Evolutionary conservation across 2,797 vertebrate genomes (phyloP).

Genomic region (Cossypha dichroa): DNA sequence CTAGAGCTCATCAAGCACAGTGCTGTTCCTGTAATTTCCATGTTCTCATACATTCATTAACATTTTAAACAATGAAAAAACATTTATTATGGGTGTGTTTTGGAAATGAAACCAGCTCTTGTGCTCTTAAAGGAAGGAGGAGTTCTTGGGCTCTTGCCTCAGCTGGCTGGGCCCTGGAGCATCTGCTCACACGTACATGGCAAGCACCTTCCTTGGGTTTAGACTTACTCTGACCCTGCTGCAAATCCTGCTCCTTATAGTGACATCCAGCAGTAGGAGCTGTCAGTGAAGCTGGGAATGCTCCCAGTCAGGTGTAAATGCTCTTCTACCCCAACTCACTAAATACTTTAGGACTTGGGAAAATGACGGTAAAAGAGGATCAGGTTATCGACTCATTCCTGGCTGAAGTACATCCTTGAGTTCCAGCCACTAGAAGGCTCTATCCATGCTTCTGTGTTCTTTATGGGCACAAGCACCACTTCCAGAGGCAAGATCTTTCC

Average conservation of each 20-base stretch:
- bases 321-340: background rate
- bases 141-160: background rate
- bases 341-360: background rate
- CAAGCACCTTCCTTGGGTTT: background rate
- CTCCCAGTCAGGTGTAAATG: background rate
- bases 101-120: background rate
- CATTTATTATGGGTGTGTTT: background rate
- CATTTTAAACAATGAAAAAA: background rate
- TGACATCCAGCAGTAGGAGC: background rate
- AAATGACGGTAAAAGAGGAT: background rate
- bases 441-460: background rate
- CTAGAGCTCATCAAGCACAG: background rate
- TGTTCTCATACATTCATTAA: background rate
- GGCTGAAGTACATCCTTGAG: background rate
- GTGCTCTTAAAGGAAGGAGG: background rate
- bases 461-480: background rate
- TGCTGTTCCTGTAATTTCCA: background rate
- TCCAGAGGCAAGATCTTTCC: background rate
- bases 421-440: background rate
- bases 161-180: background rate
- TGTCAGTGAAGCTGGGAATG: background rate
- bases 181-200: background rate
- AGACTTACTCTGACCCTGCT: background rate
- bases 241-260: background rate
- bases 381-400: background rate